A percentile compares a stretch with the other conserved stretches of the same genome.
Conservation (phyloP, 2,113 vertebrate genomes). For the Garra rufa region DNA sequence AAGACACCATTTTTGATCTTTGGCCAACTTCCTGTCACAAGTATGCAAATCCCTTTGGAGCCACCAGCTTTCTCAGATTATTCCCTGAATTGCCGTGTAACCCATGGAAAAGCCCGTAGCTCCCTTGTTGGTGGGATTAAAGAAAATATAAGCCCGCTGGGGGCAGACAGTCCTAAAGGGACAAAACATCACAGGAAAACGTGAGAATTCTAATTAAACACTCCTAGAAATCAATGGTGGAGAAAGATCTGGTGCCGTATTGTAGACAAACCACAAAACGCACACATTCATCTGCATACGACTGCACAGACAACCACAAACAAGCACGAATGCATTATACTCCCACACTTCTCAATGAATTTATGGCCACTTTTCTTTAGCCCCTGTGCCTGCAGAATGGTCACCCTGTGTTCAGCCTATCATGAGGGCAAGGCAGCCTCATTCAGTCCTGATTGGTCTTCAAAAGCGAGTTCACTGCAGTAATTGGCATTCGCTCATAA, state of each 20-base stretch:
- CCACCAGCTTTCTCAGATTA: constrained; percentile 10
- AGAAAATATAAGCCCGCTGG: constrained; percentile 61
- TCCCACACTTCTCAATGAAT: background rate
- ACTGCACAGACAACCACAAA: constrained; percentile 14
- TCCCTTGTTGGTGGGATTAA: constrained; percentile 37
- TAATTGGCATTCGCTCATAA: background rate
- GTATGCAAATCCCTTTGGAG: constrained; percentile 18
- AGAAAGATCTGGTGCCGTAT: constrained; percentile 48
- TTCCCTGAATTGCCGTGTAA: constrained; percentile 22
- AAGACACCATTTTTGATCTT: background rate
- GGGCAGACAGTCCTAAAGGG: constrained; percentile 77
- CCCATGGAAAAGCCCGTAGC: constrained; percentile 11
- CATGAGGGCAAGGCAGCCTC: constrained; percentile 8
- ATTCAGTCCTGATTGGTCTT: constrained; percentile 38
- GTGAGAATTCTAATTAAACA: constrained; percentile 78
- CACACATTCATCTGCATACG: constrained; percentile 8
- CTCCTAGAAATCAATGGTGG: constrained; percentile 45
- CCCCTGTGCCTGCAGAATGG: constrained; percentile 25
- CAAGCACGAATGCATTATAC: constrained; percentile 13
- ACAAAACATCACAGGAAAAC: constrained; percentile 76
- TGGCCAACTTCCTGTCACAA: background rate
- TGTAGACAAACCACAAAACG: background rate
- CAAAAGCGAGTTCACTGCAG: background rate
- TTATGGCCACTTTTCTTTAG: constrained; percentile 26
- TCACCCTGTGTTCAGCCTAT: constrained; percentile 36